Evolutionary conservation across 2,797 vertebrate species (phyloP).

Genomic region (Hozukius guyotensis): DNA sequence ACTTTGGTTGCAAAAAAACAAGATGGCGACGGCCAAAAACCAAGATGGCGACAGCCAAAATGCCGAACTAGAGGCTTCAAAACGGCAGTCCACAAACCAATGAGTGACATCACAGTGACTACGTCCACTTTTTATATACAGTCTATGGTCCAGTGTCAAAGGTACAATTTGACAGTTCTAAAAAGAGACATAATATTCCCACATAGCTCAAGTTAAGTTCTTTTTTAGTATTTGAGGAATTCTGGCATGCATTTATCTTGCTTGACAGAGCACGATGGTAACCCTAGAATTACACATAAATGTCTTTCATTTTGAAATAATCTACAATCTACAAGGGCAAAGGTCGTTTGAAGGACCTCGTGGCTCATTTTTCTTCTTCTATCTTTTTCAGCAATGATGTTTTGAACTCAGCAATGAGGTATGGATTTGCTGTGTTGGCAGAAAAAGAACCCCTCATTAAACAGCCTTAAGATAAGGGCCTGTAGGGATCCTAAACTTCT

Average conservation of each 20-base stretch:
- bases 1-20: no score
- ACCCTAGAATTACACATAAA: not conserved
- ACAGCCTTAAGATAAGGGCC: conserved; percentile 52
- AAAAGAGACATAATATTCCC: not conserved
- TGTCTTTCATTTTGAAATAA: conserved; percentile 1
- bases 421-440: conserved; percentile 61
- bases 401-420: conserved; percentile 36
- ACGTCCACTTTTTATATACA: no score
- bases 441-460: conserved; percentile 68
- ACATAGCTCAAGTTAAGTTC: not conserved
- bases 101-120: no score
- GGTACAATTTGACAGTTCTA: not conserved
- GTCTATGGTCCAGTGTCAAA: not conserved
- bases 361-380: not conserved
- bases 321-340: not conserved
- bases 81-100: no score
- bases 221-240: not conserved
- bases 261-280: not conserved
- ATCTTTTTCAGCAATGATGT: conserved; percentile 33
- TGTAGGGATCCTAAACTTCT: conserved; percentile 45
- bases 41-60: no score
- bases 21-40: no score
- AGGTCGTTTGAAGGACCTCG: conserved; percentile 9
- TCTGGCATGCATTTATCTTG: not conserved
- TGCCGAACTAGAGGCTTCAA: no score